Percentiles rank a stretch among this genome's conserved stretches.
phyloP scores from a whole-genome alignment of 2,797 vertebrate genomes.

The Cyclura pinguis region DNA sequence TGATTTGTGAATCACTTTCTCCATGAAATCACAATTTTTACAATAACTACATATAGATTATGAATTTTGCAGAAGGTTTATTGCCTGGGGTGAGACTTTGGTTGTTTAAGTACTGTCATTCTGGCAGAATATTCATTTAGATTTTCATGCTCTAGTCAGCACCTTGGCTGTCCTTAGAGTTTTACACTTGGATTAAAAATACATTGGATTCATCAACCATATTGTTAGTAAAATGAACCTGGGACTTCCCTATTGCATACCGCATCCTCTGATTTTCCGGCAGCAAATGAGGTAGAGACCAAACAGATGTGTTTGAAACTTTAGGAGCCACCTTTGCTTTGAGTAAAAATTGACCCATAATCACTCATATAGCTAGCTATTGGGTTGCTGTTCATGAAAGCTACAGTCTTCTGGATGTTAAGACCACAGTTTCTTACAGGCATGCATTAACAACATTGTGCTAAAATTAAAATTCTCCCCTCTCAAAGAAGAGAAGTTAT shows the following conservation, averaged over 20 bases:
- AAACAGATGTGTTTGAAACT: slow-evolving; percentile 60
- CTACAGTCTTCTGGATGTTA: slow-evolving; percentile 62
- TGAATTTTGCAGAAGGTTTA: slow-evolving; percentile 72
- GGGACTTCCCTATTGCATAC: slow-evolving; percentile 67
- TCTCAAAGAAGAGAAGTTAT: not conserved
- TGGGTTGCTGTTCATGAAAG: slow-evolving; percentile 60
- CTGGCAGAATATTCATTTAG: slow-evolving; percentile 72
- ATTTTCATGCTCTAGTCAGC: slow-evolving; percentile 72
- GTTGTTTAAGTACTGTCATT: slow-evolving; percentile 73
- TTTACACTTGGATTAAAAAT: slow-evolving; percentile 75
- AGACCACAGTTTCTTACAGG: slow-evolving; percentile 63
- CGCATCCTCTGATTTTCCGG: slow-evolving; percentile 66
- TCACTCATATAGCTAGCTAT: slow-evolving; percentile 45
- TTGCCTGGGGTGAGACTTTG: slow-evolving; percentile 73
- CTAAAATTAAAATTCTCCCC: slow-evolving; percentile 47
- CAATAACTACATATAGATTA: slow-evolving; percentile 75
- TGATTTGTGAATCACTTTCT: slow-evolving; percentile 74
- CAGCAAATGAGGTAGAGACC: slow-evolving; percentile 65
- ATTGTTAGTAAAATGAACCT: slow-evolving; percentile 70
- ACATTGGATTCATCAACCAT: slow-evolving; percentile 70
- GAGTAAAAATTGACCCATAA: slow-evolving; percentile 51
- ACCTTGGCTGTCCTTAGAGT: slow-evolving; percentile 71
- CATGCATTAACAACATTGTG: slow-evolving; percentile 48
- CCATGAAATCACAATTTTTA: slow-evolving; percentile 72
- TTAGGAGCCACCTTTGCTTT: slow-evolving; percentile 22